Percentiles rank a stretch among this genome's conserved stretches.
These are phyloP conservation scores for Lithosia quadra DNA, from an alignment of 2,888 invertebrate species.

Conservation along the genomic window DNA sequence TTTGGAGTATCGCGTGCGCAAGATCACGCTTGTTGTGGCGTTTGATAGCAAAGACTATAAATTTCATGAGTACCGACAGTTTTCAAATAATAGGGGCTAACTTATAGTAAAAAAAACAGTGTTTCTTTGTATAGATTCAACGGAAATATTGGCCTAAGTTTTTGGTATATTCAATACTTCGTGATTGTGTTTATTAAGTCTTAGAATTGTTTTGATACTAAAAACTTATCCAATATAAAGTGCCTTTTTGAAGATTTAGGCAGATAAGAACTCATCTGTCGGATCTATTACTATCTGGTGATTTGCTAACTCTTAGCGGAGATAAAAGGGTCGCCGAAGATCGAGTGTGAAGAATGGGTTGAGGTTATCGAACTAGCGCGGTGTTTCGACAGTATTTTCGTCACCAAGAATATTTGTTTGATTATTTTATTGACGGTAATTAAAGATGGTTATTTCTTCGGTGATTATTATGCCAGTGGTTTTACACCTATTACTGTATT, in stretches of 20 bases:
- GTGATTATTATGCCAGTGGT: conserved; percentile 8
- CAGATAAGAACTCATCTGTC: conserved; percentile 40
- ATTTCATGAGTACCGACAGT: conserved; percentile 19
- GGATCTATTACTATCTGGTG: conserved; percentile 63
- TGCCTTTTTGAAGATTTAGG: conserved; percentile 47
- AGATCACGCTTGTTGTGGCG: conserved; percentile 61
- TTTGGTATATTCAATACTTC: background rate
- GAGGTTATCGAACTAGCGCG: conserved; percentile 68
- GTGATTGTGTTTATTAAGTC: background rate
- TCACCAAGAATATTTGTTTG: conserved; percentile 37
- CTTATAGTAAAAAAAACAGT: background rate
- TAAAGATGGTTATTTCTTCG: conserved; percentile 17
- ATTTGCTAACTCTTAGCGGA: conserved; percentile 42
- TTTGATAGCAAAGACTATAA: conserved; percentile 59
- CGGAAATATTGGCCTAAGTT: background rate
- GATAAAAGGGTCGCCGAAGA: conserved; percentile 75
- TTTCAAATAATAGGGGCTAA: conserved; percentile 7
- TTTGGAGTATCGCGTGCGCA: conserved; percentile 78
- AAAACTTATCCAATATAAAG: conserved; percentile 36
- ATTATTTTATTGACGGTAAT: conserved; percentile 29
- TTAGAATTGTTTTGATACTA: background rate
- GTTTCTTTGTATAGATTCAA: background rate
- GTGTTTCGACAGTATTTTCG: conserved; percentile 54
- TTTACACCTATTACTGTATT: conserved; percentile 8
- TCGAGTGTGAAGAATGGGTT: conserved; percentile 50